phyloP scores from a whole-genome alignment of 2,888 invertebrate genomes.

The Kuschelorhynchus macadamiae region DNA sequence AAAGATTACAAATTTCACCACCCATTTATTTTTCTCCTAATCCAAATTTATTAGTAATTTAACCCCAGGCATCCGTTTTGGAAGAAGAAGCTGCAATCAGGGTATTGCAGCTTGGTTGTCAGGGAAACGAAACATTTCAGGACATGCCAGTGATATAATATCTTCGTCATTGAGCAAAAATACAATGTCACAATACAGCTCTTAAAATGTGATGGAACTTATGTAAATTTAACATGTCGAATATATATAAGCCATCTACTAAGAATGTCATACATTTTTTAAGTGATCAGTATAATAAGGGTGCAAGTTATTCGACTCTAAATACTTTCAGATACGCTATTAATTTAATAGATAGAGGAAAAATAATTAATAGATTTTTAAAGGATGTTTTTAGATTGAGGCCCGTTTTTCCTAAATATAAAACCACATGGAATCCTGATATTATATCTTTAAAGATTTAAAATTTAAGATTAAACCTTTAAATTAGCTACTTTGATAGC shows the following conservation, averaged over 20 bases:
- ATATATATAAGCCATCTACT: not conserved
- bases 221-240: not conserved
- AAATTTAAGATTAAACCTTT: not conserved
- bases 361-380: slow-evolving; percentile 15
- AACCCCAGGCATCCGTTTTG: slow-evolving; percentile 17
- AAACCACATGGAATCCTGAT: slow-evolving; percentile 12
- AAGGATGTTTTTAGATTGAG: slow-evolving; percentile 17
- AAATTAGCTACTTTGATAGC: not conserved
- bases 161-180: slow-evolving; percentile 9
- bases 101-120: not conserved
- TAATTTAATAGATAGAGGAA: slow-evolving; percentile 4
- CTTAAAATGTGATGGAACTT: not conserved
- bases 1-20: not conserved
- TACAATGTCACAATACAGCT: slow-evolving; percentile 8
- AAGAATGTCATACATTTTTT: slow-evolving; percentile 16
- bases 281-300: slow-evolving; percentile 5
- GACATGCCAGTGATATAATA: not conserved
- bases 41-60: not conserved
- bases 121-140: slow-evolving; percentile 8
- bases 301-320: slow-evolving; percentile 8
- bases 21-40: not conserved
- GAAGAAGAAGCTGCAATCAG: not conserved
- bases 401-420: slow-evolving; percentile 1
- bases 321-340: slow-evolving; percentile 11
- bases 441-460: not conserved